Evolutionary conservation across 2,888 invertebrate species (phyloP), one percentile per base, ranked within the genome.

Genomic region (Ganaspis brasiliensis): DNA sequence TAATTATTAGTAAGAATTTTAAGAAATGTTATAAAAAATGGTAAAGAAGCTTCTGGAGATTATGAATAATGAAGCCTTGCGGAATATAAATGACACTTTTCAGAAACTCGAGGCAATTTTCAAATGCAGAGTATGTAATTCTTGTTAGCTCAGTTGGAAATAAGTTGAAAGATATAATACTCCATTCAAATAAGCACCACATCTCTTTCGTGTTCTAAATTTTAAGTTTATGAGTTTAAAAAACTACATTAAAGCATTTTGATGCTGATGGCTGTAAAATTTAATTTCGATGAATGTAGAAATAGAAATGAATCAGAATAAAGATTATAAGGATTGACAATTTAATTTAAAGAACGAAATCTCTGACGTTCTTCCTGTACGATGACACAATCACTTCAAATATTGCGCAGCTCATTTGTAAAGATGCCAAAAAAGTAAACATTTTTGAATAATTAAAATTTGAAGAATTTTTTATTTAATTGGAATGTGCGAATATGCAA

Each of bases 51-150:
- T 24, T 24, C 10, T 5, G 4, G 45, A 67, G n/a, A 67, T 67
- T 67, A 40, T 21, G 21, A 63, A 14, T 21, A 63, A n/a, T 40
- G 2, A 40, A 63, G 37, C 19, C n/a, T 45, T 5, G 10, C 9
- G n/a, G 10, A n/a, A 45, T 9, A 67, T 14, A 63, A 67, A 40
- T 14, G 21, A 45, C 40, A 45, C 45, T 45, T 40, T 67, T 67
- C 67, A 67, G 21, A 24, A 45, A 67, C 21, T 67, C 26, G 24
- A 45, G 67, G n/a, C 9, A 45, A 45, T 14, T 24, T 14, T n/a
- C n/a, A 67, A 67, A 45, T 37, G 37, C 14, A 19, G 8, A 40
- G 21, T 63, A 16, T 21, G 1, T 14, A 21, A 21, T 14, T 14
- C 37, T 19, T 35, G 10, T 16, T 35, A 59, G 2, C 16, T 59